Evolutionary conservation across 2,113 vertebrate genomes (phyloP).

Genomic region (Butorides virescens): DNA sequence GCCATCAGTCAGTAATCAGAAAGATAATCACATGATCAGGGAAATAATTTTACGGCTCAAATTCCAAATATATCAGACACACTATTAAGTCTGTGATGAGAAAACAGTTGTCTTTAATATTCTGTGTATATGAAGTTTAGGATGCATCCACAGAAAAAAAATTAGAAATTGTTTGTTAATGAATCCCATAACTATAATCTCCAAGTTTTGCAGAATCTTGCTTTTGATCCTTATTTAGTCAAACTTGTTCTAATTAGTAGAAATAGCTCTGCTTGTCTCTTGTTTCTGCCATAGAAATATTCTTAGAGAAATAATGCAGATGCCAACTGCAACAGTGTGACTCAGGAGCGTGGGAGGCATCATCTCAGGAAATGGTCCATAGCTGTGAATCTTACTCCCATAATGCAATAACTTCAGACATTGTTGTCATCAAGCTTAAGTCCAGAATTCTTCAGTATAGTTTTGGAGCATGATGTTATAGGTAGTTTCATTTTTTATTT

Average conservation of each 20-base stretch:
- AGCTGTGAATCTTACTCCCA: not conserved
- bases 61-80: not conserved
- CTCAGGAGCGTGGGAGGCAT: not conserved
- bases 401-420: not conserved
- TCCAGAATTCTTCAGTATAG: not conserved
- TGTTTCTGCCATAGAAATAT: not conserved
- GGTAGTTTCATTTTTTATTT: not conserved
- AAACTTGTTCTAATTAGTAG: not conserved
- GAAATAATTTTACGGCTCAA: not conserved
- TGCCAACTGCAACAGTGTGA: not conserved
- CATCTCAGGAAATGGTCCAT: not conserved
- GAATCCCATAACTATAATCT: not conserved
- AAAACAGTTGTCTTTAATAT: not conserved
- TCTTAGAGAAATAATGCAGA: not conserved
- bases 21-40: not conserved
- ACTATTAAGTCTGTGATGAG: not conserved
- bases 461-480: not conserved
- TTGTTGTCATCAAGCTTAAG: not conserved
- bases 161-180: not conserved
- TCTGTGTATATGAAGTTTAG: not conserved
- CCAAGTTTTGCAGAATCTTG: not conserved
- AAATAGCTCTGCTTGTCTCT: not conserved
- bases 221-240: not conserved
- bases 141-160: not conserved
- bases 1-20: not conserved